A percentile compares a stretch with the other conserved stretches of the same genome.
phyloP scores from a whole-genome alignment of 2,113 vertebrate genomes.

The Neopipo cinnamomea region DNA sequence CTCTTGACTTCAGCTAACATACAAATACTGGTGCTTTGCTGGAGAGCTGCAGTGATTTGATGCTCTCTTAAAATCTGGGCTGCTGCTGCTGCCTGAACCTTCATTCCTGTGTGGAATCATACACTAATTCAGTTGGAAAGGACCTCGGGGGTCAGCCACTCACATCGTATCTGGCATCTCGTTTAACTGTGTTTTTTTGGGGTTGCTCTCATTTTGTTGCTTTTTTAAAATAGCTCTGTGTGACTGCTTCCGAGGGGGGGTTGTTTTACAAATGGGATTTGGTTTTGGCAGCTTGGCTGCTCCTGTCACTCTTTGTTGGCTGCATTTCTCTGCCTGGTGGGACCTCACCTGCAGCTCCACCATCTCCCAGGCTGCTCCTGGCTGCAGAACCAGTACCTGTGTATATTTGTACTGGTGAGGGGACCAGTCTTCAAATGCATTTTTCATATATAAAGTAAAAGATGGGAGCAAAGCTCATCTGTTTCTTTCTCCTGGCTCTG shows the following conservation, averaged over 20 bases:
- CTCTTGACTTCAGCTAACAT: not conserved
- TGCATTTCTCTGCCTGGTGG: rapidly evolving
- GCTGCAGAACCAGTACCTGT: not conserved
- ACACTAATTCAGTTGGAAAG: not conserved
- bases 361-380: not conserved
- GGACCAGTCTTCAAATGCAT: not conserved
- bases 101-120: not conserved
- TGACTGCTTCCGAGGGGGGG: not conserved
- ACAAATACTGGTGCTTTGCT: not conserved
- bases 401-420: not conserved
- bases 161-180: not conserved
- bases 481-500: not conserved
- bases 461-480: not conserved
- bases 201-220: not conserved
- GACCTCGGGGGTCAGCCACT: not conserved
- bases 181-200: not conserved
- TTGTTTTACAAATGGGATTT: not conserved
- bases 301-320: not conserved
- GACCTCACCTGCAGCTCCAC: not conserved
- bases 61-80: not conserved
- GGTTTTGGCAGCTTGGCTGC: not conserved
- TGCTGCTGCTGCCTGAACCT: not conserved
- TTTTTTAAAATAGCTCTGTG: not conserved
- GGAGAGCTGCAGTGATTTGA: not conserved
- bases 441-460: not conserved